Evolutionary conservation across 2,888 invertebrate species (phyloP).

Genomic region (Aquatica leii): DNA sequence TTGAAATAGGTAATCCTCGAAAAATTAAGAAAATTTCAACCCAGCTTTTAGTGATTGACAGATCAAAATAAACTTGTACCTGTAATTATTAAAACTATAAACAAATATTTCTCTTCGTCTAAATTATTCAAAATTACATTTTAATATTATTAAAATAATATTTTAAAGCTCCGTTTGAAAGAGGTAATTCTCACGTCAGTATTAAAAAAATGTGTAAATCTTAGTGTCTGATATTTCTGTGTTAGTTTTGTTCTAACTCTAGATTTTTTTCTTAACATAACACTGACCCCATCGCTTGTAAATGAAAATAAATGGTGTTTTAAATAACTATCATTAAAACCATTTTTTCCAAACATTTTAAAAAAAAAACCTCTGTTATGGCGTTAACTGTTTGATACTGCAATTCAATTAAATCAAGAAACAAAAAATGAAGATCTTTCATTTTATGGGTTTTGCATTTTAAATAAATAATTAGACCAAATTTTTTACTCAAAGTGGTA

Average conservation of each 20-base stretch:
- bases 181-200: too few relatives aligned
- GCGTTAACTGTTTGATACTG: conserved; percentile 8
- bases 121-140: too few relatives aligned
- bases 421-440: conserved; percentile 2
- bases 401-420: conserved; percentile 14
- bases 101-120: too few relatives aligned
- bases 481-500: conserved; percentile 5
- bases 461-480: conserved; percentile 12
- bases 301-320: conserved; percentile 10
- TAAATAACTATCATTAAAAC: conserved; percentile 13
- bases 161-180: too few relatives aligned
- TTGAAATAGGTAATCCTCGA: too few relatives aligned
- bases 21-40: too few relatives aligned
- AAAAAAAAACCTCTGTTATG: background rate
- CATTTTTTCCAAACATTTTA: conserved; percentile 14
- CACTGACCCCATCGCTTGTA: conserved; percentile 8
- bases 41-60: too few relatives aligned
- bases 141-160: too few relatives aligned
- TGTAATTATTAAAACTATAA: too few relatives aligned
- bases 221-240: background rate
- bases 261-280: conserved; percentile 14
- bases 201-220: too few relatives aligned
- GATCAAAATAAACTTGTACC: too few relatives aligned
- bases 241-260: conserved; percentile 5
- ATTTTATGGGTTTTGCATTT: conserved; percentile 10